These are phyloP conservation scores for Acropora tenuis DNA, from an alignment of 64 coral and sea anemone genomes.

Conservation along the genomic window DNA sequence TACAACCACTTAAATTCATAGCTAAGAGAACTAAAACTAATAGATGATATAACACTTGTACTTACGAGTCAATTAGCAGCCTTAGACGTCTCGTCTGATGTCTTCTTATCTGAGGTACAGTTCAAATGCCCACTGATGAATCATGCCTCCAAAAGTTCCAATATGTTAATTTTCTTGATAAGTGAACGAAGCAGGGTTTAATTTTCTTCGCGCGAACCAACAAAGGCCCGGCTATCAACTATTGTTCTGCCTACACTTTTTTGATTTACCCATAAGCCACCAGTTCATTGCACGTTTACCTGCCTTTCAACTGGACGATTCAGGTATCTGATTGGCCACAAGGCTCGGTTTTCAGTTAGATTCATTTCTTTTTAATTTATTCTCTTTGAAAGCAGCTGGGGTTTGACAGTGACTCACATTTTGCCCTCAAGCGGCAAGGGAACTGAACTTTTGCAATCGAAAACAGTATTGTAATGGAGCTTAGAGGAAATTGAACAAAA, in stretches of 20 bases:
- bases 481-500: too few relatives aligned
- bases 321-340: not conserved
- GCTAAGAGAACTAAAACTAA: not conserved
- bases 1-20: conserved; percentile 14
- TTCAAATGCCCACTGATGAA: conserved; percentile 8
- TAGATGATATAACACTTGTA: conserved; percentile 4
- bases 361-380: conserved; percentile 42
- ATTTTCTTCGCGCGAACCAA: conserved; percentile 24
- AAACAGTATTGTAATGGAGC: not conserved
- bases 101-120: conserved; percentile 21
- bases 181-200: conserved; percentile 6
- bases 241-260: conserved; percentile 23
- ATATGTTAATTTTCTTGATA: not conserved
- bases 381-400: conserved; percentile 42
- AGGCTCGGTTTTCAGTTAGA: not conserved
- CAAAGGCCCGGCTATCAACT: conserved; percentile 22
- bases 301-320: conserved; percentile 26
- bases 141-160: conserved; percentile 18
- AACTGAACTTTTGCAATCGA: not conserved
- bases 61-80: conserved; percentile 25
- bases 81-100: conserved; percentile 25
- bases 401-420: conserved; percentile 15
- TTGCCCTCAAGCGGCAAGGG: not conserved
- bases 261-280: conserved; percentile 40
- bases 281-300: conserved; percentile 1